These are phyloP conservation scores for Archivesica marissinica DNA, from an alignment of 1,140 invertebrate species.

Conservation along the genomic window DNA sequence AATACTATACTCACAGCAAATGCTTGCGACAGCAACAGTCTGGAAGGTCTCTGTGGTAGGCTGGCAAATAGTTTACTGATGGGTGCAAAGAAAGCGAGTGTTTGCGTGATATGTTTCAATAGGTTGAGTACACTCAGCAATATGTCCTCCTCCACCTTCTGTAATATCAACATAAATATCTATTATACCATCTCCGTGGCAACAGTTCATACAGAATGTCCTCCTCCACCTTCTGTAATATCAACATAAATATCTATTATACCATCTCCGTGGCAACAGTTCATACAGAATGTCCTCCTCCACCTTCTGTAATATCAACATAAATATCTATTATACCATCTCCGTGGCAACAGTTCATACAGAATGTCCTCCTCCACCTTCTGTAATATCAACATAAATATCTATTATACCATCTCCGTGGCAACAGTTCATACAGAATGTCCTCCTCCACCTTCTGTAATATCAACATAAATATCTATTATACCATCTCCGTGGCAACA, in stretches of 20 bases:
- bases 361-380: conserved; percentile 84
- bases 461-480: too few relatives aligned
- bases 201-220: too few relatives aligned
- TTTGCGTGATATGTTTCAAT: conserved; percentile 86
- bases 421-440: too few relatives aligned
- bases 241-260: not conserved
- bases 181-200: too few relatives aligned
- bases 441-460: too few relatives aligned
- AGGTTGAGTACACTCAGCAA: conserved; percentile 91
- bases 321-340: too few relatives aligned
- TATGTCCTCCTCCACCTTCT: conserved; percentile 82
- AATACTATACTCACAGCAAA: conserved; percentile 64
- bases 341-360: too few relatives aligned
- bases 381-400: conserved; percentile 51
- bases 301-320: conserved; percentile 65
- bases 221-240: conserved; percentile 74
- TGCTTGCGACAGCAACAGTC: conserved; percentile 79
- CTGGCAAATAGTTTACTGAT: conserved; percentile 80
- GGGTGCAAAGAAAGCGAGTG: conserved; percentile 58
- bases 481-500: too few relatives aligned
- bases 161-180: conserved; percentile 2
- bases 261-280: too few relatives aligned
- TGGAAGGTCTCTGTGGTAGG: conserved; percentile 74
- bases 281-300: conserved; percentile 85
- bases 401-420: too few relatives aligned